Conservation (phyloP, 2,797 vertebrate species). For the Chelon auratus region DNA sequence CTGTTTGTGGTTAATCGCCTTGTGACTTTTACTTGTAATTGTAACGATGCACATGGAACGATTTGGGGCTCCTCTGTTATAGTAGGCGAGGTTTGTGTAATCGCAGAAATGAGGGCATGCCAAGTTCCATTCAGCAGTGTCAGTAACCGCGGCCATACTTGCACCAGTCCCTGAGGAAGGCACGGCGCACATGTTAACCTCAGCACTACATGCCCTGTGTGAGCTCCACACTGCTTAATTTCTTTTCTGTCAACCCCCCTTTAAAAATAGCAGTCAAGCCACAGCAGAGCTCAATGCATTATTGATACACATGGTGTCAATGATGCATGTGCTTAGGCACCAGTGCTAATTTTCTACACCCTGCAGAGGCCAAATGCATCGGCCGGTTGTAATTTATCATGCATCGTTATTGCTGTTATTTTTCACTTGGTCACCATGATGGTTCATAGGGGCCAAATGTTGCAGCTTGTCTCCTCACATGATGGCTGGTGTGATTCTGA, state of each 20-base stretch:
- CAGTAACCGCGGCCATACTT: constrained; percentile 1
- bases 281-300: constrained; percentile 73
- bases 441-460: constrained; percentile 27
- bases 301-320: constrained; percentile 73
- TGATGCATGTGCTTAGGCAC: constrained; percentile 69
- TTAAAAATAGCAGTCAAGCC: constrained; percentile 70
- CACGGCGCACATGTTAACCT: constrained; percentile 54
- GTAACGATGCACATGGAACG: constrained; percentile 25
- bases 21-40: constrained; percentile 47
- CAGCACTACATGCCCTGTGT: constrained; percentile 22
- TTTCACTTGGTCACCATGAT: constrained; percentile 30
- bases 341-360: constrained; percentile 58
- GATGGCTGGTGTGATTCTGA: constrained; percentile 54
- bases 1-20: constrained; percentile 51
- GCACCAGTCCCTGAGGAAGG: constrained; percentile 23
- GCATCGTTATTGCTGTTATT: constrained; percentile 48
- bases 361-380: constrained; percentile 49
- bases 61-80: constrained; percentile 10
- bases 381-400: constrained; percentile 44
- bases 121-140: constrained; percentile 17
- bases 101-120: neutral
- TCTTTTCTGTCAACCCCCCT: constrained; percentile 49
- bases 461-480: constrained; percentile 49
- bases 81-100: neutral
- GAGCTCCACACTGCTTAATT: constrained; percentile 51